Percentiles rank a stretch among this genome's conserved stretches.
Evolutionary conservation across 2,113 vertebrate genomes (phyloP).

Genomic region (Paradisaea rubra): DNA sequence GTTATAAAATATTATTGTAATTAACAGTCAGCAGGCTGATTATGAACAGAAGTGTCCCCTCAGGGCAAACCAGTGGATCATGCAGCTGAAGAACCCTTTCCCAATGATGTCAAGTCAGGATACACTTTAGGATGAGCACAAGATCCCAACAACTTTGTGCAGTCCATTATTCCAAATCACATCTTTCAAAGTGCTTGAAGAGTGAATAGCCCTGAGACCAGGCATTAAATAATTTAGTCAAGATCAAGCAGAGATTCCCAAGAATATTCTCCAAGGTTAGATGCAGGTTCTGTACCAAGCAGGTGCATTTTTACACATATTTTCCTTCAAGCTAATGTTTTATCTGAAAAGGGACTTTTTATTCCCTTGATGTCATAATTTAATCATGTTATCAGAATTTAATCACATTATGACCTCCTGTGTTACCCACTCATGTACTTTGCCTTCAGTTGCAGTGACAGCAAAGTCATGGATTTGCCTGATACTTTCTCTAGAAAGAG

Average conservation of each 20-base stretch:
- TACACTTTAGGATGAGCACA: not conserved
- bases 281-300: not conserved
- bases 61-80: not conserved
- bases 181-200: not conserved
- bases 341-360: not conserved
- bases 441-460: not conserved
- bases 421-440: not conserved
- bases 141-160: not conserved
- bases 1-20: not conserved
- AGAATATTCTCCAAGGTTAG: not conserved
- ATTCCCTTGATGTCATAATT: not conserved
- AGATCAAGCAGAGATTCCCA: not conserved
- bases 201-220: not conserved
- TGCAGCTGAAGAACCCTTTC: not conserved
- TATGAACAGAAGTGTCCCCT: not conserved
- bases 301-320: not conserved
- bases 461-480: not conserved
- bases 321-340: not conserved
- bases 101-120: not conserved
- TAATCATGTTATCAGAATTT: not conserved
- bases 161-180: not conserved
- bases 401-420: rapidly evolving
- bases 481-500: not conserved
- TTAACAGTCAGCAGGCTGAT: not conserved
- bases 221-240: not conserved